Evolutionary conservation across 2,113 vertebrate genomes (phyloP), one percentile per base, ranked within the genome.

Genomic region (Indicator maculatus): DNA sequence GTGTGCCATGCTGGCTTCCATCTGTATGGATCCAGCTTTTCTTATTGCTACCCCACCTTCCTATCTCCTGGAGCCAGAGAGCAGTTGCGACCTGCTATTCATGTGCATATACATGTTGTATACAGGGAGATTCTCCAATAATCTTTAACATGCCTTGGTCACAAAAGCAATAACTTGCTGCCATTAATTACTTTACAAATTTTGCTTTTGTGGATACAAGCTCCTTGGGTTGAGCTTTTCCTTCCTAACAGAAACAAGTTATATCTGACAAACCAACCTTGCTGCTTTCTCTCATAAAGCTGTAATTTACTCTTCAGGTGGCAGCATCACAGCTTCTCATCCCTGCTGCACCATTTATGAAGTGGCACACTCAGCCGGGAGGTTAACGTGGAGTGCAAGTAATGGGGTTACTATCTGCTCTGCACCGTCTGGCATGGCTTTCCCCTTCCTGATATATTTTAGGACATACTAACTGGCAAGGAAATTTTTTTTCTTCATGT

Each of bases 21-120:
- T 39, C 75, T 67, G 66, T 60, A 67, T 65, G 53, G 73, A 95
- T 86, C 33, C 72, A 77, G 65, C 39, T 93, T 86, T 93, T n/a
- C 63, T 50, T 52, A 55, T 64, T 84, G 76, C 82, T 83, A 79
- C 87, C 89, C 64, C 50, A 61, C 87, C 67, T 93, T 82, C 76
- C 83, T 45, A 30, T 76, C 96, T 97, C 94, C 97, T 91, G 90
- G 87, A 96, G 82, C 90, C 67, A 33, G 17, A 31, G 16, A 76
- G 63, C 2, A 4, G 74, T 5, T 93, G 70, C 92, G 96, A 87
- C 44, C 28, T 1, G 72, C 73, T 20, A 14, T 83, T 78, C 65
- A 53, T 92, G 85, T 90, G 79, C 80, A 64, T 88, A 50, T 74
- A 31, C 90, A 56, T 83, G 88, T 72, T 63, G 70, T 26, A 11